Evolutionary conservation across 2,113 vertebrate genomes (phyloP).

Genomic region (Marcusenius ussheri): DNA sequence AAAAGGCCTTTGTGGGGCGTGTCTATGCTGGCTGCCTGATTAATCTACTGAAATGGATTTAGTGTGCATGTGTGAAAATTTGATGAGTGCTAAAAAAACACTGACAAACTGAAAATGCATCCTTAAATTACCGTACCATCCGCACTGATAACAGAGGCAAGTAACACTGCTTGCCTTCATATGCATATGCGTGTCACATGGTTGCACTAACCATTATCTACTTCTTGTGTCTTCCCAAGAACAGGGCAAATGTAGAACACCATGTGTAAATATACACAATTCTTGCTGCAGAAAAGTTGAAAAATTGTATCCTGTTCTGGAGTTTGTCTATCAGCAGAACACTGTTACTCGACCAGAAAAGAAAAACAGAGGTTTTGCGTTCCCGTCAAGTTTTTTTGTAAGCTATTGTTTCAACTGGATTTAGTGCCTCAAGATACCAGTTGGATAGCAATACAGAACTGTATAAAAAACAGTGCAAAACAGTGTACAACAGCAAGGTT

Average conservation of each 20-base stretch:
- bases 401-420: neutral
- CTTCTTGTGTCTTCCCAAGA: neutral
- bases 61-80: slow-evolving; percentile 5
- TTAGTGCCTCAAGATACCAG: neutral
- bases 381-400: neutral
- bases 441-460: neutral
- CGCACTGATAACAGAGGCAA: neutral
- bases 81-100: neutral
- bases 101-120: neutral
- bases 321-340: neutral
- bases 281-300: neutral
- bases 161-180: neutral
- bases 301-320: neutral
- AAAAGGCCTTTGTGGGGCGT: neutral
- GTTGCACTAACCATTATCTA: neutral
- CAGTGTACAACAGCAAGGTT: neutral
- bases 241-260: neutral
- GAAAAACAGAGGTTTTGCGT: neutral
- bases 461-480: neutral
- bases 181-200: neutral
- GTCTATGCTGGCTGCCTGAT: neutral
- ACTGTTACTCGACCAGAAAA: neutral
- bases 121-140: neutral
- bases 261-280: neutral
- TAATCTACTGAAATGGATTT: neutral